Base-by-base conservation (phyloP, 2,797 vertebrate genomes). In the Odontamblyopus lacepedii region DNA sequence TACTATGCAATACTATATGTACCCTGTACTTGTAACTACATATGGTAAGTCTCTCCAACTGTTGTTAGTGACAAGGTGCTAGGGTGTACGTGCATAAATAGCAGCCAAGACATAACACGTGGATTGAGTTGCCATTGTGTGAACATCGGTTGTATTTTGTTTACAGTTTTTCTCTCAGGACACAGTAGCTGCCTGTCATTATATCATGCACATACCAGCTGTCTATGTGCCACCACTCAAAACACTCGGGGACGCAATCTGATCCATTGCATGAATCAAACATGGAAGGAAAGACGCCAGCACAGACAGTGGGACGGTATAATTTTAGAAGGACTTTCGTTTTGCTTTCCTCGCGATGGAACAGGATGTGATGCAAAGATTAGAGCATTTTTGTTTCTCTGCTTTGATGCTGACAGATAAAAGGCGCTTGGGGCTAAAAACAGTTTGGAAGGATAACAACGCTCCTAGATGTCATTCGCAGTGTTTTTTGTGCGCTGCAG, bases 291-390 rank as follows among this genome's bases (percentile, higher is more conserved):
- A 85, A 66, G 78, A 75, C 78, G 71, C 76, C 57, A 73, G 72
- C 66, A 57, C 59, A 76, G 66, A 79, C 81, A 71, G 55, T 60
- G 35, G 73, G 55, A 50, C 2, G 61, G 74, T 74, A 79, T 78
- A 11, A 75, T 81, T 85, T 80, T 71, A 63, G 63, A 50, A 48
- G 26, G 70, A 83, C 65, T 68, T 73, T 41, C 60, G 67, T 77
- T 72, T 60, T 16, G 27, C 57, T 74, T 72, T 76, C 50, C 38
- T 6, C 50, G 80, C 64, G 79, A 73, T 83, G 79, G 83, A 78
- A 85, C 80, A 85, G 85, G 71, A 79, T 86, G 73, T 85, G 70
- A 85, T 72, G 71, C 44, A 80, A 30, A 80, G 75, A 87, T 87
- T 30, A 86, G 65, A 85, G 74, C 50, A 78, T 78, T 57, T 80